phyloP scores from a whole-genome alignment of 2,797 vertebrate genomes.

The Pipistrellus kuhlii region DNA sequence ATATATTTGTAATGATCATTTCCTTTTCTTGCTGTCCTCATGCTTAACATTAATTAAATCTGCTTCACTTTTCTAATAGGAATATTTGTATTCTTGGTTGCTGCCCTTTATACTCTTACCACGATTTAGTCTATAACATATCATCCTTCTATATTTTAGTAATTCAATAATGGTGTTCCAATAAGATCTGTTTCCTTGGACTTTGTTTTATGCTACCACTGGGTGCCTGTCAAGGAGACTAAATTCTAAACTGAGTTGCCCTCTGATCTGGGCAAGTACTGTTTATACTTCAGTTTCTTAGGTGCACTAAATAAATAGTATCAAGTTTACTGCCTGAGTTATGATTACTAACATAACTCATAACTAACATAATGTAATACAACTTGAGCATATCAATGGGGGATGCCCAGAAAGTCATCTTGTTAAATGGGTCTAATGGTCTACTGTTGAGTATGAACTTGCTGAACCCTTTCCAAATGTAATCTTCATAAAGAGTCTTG shows the following conservation, averaged over 20 bases:
- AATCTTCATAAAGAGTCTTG: conserved; percentile 48
- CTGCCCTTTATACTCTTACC: not conserved
- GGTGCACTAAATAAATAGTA: not conserved
- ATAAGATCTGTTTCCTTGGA: not conserved
- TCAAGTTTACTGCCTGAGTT: not conserved
- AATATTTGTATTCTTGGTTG: conserved; percentile 6
- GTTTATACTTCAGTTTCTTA: conserved; percentile 60
- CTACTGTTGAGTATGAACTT: not conserved
- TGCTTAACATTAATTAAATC: conserved; percentile 47
- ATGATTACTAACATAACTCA: conserved; percentile 55
- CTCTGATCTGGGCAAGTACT: conserved; percentile 12
- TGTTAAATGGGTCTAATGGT: not conserved
- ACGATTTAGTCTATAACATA: not conserved
- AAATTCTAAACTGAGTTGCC: conserved; percentile 29
- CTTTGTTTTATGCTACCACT: not conserved
- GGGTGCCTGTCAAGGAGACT: not conserved
- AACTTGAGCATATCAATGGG: not conserved
- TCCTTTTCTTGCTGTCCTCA: conserved; percentile 48
- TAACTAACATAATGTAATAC: not conserved
- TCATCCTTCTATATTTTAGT: not conserved
- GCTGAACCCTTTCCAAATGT: not conserved
- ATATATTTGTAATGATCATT: not conserved
- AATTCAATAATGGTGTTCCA: not conserved
- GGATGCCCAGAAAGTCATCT: not conserved
- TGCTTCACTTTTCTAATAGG: conserved; percentile 15